Percentiles rank a stretch among this genome's conserved stretches.
Conservation (phyloP, 2,797 vertebrate species). For the Phataginus tetradactyla region DNA sequence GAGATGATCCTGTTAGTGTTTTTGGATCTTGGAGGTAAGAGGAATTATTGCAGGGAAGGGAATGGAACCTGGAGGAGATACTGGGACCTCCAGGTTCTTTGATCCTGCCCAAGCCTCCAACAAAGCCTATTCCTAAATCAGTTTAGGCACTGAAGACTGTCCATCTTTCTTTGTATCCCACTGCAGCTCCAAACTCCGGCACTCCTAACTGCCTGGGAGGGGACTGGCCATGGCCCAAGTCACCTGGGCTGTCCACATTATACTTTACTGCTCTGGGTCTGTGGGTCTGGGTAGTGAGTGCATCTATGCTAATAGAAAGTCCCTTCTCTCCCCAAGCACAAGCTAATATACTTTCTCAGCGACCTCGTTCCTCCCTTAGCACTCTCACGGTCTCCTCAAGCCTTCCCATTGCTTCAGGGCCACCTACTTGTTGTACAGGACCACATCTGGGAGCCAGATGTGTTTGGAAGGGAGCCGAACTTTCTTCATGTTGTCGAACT, state of each 20-base stretch:
- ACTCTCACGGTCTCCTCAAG: not conserved
- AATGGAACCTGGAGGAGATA: not conserved
- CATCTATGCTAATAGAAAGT: not conserved
- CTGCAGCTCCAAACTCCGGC: not conserved
- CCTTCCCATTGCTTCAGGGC: not conserved
- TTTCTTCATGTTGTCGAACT: conserved; percentile 98
- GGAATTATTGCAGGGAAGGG: not conserved
- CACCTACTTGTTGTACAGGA: conserved; percentile 99
- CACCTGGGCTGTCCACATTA: not conserved
- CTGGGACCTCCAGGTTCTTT: not conserved
- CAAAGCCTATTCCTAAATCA: not conserved
- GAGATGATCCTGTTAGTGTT: no score
- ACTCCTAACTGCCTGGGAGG: not conserved
- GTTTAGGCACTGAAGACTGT: not conserved
- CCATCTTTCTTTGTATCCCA: not conserved
- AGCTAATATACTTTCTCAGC: not conserved
- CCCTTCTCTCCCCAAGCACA: not conserved
- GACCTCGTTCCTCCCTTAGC: not conserved
- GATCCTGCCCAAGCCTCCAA: not conserved
- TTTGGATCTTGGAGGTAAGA: not conserved
- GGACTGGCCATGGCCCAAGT: not conserved
- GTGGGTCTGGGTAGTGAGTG: not conserved
- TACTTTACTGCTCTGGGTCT: not conserved
- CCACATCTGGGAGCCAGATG: conserved; percentile 99
- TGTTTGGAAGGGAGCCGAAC: conserved; percentile 98